Percentiles rank a stretch among this genome's conserved stretches.
phyloP scores from a whole-genome alignment of 2,797 vertebrate genomes.

The Microhierax caerulescens region DNA sequence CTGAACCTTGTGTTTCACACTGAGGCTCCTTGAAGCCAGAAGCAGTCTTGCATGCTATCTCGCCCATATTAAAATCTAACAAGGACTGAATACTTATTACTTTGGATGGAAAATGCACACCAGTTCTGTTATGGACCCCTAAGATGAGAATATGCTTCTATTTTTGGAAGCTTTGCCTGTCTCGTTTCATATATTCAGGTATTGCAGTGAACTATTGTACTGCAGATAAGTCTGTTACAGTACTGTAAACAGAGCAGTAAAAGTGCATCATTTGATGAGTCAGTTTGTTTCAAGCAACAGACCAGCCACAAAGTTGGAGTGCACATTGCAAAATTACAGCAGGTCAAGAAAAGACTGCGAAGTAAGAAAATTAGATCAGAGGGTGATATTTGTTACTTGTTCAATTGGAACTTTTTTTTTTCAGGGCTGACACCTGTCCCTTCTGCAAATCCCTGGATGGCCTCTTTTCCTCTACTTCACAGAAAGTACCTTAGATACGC shows the following conservation, averaged over 20 bases:
- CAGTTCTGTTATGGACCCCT: background rate
- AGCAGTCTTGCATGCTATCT: background rate
- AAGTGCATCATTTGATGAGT: slow-evolving; percentile 51
- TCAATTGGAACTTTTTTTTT: background rate
- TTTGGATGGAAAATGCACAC: background rate
- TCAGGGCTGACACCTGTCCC: background rate
- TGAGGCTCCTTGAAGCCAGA: background rate
- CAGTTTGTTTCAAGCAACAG: slow-evolving; percentile 52
- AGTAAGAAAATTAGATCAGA: slow-evolving; percentile 19
- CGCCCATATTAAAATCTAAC: background rate
- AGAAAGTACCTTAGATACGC: background rate
- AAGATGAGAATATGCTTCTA: background rate
- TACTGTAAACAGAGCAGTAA: slow-evolving; percentile 39
- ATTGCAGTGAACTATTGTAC: slow-evolving; percentile 21
- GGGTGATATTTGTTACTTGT: background rate
- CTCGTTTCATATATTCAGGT: background rate
- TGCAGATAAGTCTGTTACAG: slow-evolving; percentile 27
- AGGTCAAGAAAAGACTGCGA: background rate
- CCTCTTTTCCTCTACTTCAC: slow-evolving; percentile 15
- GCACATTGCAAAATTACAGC: background rate
- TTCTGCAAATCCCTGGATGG: background rate
- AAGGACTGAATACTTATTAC: background rate
- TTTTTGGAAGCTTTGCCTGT: background rate
- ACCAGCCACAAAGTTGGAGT: background rate
- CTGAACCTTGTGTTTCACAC: background rate